phyloP scores from a whole-genome alignment of 2,888 invertebrate species.

The Campaea margaritaria region DNA sequence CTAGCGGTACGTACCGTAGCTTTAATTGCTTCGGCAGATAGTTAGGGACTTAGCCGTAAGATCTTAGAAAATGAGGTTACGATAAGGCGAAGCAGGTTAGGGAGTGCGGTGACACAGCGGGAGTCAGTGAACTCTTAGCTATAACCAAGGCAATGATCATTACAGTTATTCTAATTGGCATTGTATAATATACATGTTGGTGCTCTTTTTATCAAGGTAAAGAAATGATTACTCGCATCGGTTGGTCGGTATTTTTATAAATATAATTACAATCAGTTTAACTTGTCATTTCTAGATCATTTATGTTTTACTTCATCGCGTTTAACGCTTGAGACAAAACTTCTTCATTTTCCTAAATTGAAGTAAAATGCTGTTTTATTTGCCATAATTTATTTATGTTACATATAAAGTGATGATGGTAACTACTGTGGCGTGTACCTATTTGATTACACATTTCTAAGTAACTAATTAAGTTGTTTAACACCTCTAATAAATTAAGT shows the following conservation, averaged over 20 bases:
- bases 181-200: neutral
- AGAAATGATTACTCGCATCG: too few species aligned
- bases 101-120: neutral
- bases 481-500: neutral
- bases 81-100: conserved; percentile 30
- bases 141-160: too few species aligned
- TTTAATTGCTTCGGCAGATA: conserved; percentile 41
- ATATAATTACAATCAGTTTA: too few species aligned
- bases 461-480: too few species aligned
- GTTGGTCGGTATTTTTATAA: too few species aligned
- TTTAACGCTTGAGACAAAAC: neutral
- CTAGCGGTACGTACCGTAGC: conserved; percentile 31
- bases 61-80: conserved; percentile 36
- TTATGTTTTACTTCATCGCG: too few species aligned
- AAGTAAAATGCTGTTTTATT: too few species aligned
- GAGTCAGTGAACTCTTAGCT: conserved; percentile 6
- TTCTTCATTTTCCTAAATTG: neutral
- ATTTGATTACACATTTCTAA: too few species aligned
- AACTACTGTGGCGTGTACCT: too few species aligned
- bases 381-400: too few species aligned
- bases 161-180: neutral
- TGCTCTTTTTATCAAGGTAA: neutral
- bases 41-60: conserved; percentile 31
- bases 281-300: too few species aligned
- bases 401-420: too few species aligned